Conservation (phyloP, 2,113 vertebrate genomes). For the Garra rufa region DNA sequence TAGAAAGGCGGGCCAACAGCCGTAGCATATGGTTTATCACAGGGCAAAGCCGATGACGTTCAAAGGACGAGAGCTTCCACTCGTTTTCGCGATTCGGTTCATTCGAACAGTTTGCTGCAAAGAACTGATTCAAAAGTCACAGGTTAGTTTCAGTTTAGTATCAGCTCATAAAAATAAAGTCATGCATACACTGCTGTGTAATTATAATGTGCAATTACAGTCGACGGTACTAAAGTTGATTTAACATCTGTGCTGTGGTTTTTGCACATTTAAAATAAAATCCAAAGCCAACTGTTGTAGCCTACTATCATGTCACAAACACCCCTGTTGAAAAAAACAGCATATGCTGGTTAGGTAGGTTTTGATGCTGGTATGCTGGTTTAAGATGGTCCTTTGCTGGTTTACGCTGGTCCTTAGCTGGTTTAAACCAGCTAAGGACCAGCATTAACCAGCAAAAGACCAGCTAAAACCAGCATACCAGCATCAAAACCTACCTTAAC, state of each 20-base stretch:
- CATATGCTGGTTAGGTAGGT: no score
- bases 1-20: constrained; percentile 3
- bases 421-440: no score
- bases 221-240: not conserved
- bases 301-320: no score
- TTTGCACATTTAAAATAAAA: not conserved
- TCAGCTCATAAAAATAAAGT: not conserved
- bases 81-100: not conserved
- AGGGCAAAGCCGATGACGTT: not conserved
- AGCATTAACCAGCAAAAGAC: no score
- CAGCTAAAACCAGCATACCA: no score
- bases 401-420: no score
- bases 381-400: no score
- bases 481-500: no score
- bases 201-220: not conserved
- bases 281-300: not conserved
- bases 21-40: not conserved
- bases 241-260: not conserved
- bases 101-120: not conserved
- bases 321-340: no score
- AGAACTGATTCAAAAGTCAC: not conserved
- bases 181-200: not conserved
- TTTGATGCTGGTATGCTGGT: no score
- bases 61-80: not conserved
- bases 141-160: not conserved